These are phyloP conservation scores for Hydrozoanthus tunicans DNA, from an alignment of 64 coral and sea anemone genomes.

Conservation along the genomic window DNA sequence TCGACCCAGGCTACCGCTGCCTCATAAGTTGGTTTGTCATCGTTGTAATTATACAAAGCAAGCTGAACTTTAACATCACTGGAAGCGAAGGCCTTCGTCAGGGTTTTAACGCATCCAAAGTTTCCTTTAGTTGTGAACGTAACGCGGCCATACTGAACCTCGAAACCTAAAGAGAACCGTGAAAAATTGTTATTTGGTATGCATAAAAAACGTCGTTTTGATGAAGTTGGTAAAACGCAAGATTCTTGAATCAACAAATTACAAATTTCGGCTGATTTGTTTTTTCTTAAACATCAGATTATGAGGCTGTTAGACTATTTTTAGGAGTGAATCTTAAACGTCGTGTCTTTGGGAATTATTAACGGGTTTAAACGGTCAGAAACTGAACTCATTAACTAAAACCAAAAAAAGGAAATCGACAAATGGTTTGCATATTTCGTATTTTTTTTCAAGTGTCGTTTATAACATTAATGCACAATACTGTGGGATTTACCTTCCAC, in stretches of 20 bases:
- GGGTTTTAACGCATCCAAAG: conserved; percentile 21
- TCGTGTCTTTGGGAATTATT: too few relatives aligned
- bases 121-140: conserved; percentile 19
- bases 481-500: not conserved
- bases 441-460: not conserved
- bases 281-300: too few relatives aligned
- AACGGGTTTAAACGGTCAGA: too few relatives aligned
- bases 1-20: conserved; percentile 66
- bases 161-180: conserved; percentile 2
- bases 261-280: too few relatives aligned
- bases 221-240: not conserved
- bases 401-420: too few relatives aligned
- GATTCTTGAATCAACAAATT: not conserved
- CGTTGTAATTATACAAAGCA: conserved; percentile 23
- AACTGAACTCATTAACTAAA: too few relatives aligned
- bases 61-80: too few relatives aligned
- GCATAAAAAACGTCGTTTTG: too few relatives aligned
- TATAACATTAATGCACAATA: not conserved
- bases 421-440: too few relatives aligned
- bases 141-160: not conserved
- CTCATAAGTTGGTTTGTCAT: conserved; percentile 59
- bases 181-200: not conserved
- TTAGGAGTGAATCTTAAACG: too few relatives aligned
- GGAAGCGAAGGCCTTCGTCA: not conserved
- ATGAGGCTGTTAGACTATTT: too few relatives aligned